These are phyloP conservation scores for Cyprinella venusta DNA, from an alignment of 2,797 vertebrate genomes.

Conservation along the genomic window DNA sequence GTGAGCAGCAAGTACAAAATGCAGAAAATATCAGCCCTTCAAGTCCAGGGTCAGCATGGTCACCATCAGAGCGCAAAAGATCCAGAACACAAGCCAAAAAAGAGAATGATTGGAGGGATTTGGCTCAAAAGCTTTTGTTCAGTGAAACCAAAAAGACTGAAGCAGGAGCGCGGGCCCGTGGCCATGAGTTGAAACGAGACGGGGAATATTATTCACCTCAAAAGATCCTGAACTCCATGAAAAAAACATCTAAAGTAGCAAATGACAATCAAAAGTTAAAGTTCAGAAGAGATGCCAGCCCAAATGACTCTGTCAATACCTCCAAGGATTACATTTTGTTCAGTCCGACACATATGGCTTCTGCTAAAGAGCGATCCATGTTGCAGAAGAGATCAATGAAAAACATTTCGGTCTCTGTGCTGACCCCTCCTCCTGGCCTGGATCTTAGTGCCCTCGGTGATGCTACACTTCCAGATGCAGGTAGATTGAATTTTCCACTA, in stretches of 20 bases:
- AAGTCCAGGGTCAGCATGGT: slow-evolving; percentile 38
- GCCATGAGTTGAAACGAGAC: not conserved
- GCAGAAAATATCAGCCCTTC: slow-evolving; percentile 35
- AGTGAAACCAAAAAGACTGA: slow-evolving; percentile 68
- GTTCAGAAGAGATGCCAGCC: slow-evolving; percentile 34
- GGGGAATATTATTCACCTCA: slow-evolving; percentile 48
- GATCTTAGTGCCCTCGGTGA: slow-evolving; percentile 69
- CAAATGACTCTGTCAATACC: slow-evolving; percentile 44
- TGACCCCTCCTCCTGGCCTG: slow-evolving; percentile 85
- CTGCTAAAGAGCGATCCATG: slow-evolving; percentile 48
- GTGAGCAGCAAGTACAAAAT: slow-evolving; percentile 9
- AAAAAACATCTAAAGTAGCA: slow-evolving; percentile 47
- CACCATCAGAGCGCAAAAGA: slow-evolving; percentile 30
- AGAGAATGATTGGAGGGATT: slow-evolving; percentile 68
- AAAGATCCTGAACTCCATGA: slow-evolving; percentile 46
- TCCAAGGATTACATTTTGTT: slow-evolving; percentile 79
- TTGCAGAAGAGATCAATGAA: slow-evolving; percentile 59
- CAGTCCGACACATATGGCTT: slow-evolving; percentile 72
- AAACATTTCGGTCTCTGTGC: slow-evolving; percentile 74
- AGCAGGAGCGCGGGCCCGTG: slow-evolving; percentile 5
- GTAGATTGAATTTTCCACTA: slow-evolving; percentile 45
- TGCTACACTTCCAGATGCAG: slow-evolving; percentile 66
- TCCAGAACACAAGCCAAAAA: slow-evolving; percentile 35
- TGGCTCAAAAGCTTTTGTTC: slow-evolving; percentile 78
- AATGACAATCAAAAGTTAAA: slow-evolving; percentile 24